Evolutionary conservation across 2,113 vertebrate genomes (phyloP), one percentile per base, ranked within the genome.

Genomic region (Gavialis gangeticus): DNA sequence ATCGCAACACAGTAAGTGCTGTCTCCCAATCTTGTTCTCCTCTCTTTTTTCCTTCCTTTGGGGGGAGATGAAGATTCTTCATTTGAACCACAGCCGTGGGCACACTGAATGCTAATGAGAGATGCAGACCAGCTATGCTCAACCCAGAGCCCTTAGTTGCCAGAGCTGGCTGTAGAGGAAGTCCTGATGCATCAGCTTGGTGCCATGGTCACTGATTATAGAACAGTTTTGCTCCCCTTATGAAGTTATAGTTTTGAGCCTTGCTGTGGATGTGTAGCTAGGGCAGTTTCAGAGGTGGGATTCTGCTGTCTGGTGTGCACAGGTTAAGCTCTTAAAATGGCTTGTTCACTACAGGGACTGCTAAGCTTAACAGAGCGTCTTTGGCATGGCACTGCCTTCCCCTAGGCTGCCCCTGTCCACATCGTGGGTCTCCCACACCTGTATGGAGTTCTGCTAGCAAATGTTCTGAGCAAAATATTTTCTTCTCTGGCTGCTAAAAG

Each of bases 341-440:
- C 2, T 19, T 82, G 66, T 55, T 18, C 24, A 22, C 6, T 17
- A 21, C 46, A 75, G 18, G 10, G 24, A 10, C 55, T 25, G 3
- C 1, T 24, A 13, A 17, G 9, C 24, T 34, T 27, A 54, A 14
- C 12, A 55, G 69, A 58, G 54, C 6, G 28, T 10, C 18, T 5
- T 28, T 12, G 54, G 67, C 63, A 57, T 18, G 37, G 54, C 56
- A 28, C 27, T 1, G 1, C 64, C n/a, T 46, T 63, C 73, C 57
- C 19, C 24, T 82, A 63, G 1, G 21, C 11, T 1, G 27, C 4
- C 0, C 3, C 37, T 24, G 66, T 37, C 4, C 17, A 60, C 37
- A 28, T 73, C 46, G 7, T 9, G 19, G 56, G 25, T 22, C 25
- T 75, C 22, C 22, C 12, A 25, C 82, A 62, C 21, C 2, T 12